These are phyloP conservation scores for Thaumatotibia leucotreta DNA, from an alignment of 1,140 invertebrate species.

Conservation along the genomic window DNA sequence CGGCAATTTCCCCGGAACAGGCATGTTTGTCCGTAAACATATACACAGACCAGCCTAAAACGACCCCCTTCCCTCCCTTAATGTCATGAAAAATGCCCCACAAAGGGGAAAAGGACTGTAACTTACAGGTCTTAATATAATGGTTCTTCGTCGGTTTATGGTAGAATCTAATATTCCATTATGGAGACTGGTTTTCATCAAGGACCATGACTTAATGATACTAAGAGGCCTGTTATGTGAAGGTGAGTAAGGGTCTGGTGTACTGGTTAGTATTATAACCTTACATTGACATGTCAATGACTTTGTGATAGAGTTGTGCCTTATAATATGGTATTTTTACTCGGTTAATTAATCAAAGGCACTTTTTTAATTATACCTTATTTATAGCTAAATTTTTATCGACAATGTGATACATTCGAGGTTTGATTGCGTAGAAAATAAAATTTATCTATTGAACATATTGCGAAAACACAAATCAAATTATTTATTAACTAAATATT, in stretches of 20 bases:
- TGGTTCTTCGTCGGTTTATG: constrained; percentile 46
- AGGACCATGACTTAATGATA: constrained; percentile 43
- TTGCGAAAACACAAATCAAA: too few species aligned
- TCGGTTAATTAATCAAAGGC: too few species aligned
- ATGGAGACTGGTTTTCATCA: constrained; percentile 44
- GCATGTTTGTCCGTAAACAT: constrained; percentile 34
- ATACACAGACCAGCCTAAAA: constrained; percentile 20
- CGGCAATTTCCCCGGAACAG: constrained; percentile 27
- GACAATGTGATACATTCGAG: too few species aligned
- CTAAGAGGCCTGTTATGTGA: constrained; percentile 30
- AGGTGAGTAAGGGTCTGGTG: constrained; percentile 11
- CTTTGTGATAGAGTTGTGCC: constrained; percentile 16
- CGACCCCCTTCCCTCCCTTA: constrained; percentile 10
- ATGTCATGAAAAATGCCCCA: neutral
- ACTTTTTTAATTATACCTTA: too few species aligned
- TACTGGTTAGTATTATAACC: constrained; percentile 28
- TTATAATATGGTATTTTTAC: too few species aligned
- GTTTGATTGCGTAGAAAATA: too few species aligned
- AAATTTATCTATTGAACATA: too few species aligned
- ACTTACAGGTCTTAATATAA: constrained; percentile 41
- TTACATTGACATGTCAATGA: constrained; percentile 16
- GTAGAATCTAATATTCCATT: constrained; percentile 62
- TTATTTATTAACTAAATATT: too few species aligned
- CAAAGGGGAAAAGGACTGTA: constrained; percentile 12
- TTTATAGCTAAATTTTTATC: too few species aligned